A percentile compares a stretch with the other conserved stretches of the same genome.
These are phyloP conservation scores for Mesorhabditis sp. DNA, from an alignment of 2,888 invertebrate species.

Conservation along the genomic window DNA sequence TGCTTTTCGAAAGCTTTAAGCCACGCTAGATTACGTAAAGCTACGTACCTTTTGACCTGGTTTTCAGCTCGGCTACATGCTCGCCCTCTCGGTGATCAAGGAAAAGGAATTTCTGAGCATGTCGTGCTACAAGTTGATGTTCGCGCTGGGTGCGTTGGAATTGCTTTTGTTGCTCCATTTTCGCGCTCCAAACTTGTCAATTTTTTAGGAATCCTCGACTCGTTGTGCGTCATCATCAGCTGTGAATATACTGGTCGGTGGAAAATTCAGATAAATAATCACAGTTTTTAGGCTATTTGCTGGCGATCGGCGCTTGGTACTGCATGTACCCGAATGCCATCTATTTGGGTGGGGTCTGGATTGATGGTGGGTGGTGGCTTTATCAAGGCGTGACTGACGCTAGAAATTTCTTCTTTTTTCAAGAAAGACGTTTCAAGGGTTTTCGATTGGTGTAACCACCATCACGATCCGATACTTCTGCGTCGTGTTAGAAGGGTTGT, in stretches of 20 bases:
- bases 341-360: neutral
- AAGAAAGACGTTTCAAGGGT: no score
- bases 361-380: neutral
- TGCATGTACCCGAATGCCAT: constrained; percentile 2
- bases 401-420: no score
- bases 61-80: neutral
- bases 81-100: neutral
- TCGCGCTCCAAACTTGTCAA: neutral
- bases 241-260: neutral
- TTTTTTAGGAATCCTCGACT: constrained; percentile 1
- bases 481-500: no score
- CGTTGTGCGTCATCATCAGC: constrained; percentile 6
- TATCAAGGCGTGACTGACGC: no score
- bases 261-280: neutral
- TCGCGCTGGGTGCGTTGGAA: neutral
- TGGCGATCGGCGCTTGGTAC: constrained; percentile 2
- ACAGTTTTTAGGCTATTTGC: neutral
- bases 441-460: no score
- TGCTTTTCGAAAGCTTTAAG: neutral
- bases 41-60: neutral
- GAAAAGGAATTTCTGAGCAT: constrained; percentile 4
- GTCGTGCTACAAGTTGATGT: constrained; percentile 1
- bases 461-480: no score
- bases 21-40: neutral
- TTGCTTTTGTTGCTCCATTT: no score